These are phyloP conservation scores for Melitaea cinxia DNA, from an alignment of 1,140 invertebrate genomes.

Conservation along the genomic window DNA sequence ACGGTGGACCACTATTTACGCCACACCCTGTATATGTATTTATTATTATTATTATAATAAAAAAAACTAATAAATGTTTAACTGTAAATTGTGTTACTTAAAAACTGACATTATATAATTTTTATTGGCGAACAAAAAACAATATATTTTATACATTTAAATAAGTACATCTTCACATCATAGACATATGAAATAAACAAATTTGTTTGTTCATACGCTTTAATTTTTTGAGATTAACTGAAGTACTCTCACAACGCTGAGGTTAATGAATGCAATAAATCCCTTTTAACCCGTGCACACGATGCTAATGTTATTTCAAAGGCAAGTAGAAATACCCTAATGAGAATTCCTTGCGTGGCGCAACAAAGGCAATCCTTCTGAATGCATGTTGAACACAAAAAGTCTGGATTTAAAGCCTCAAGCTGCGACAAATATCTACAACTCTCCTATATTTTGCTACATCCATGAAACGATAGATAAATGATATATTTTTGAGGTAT, in stretches of 20 bases:
- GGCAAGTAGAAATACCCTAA: conserved; percentile 68
- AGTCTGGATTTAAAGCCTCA: conserved; percentile 63
- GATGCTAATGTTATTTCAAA: conserved; percentile 71
- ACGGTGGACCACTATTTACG: too few species aligned
- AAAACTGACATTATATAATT: too few species aligned
- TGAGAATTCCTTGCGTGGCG: conserved; percentile 66
- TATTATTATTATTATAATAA: too few species aligned
- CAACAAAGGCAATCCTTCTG: conserved; percentile 66
- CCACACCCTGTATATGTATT: too few species aligned
- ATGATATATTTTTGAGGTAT: not conserved
- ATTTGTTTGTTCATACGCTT: conserved; percentile 8
- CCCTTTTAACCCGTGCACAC: conserved; percentile 51
- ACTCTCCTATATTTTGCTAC: not conserved
- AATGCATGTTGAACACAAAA: conserved; percentile 69
- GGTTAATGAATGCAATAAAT: conserved; percentile 63
- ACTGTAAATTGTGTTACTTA: too few species aligned
- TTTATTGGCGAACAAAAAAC: too few species aligned
- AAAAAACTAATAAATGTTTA: too few species aligned
- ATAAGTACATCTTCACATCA: too few species aligned
- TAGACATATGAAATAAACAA: too few species aligned
- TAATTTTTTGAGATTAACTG: conserved; percentile 37
- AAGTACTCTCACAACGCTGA: conserved; percentile 46
- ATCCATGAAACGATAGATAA: not conserved
- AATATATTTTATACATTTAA: too few species aligned
- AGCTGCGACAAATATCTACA: conserved; percentile 46